Base-by-base conservation (phyloP, 2,888 invertebrate genomes). In the Rugalucina vietnamica region DNA sequence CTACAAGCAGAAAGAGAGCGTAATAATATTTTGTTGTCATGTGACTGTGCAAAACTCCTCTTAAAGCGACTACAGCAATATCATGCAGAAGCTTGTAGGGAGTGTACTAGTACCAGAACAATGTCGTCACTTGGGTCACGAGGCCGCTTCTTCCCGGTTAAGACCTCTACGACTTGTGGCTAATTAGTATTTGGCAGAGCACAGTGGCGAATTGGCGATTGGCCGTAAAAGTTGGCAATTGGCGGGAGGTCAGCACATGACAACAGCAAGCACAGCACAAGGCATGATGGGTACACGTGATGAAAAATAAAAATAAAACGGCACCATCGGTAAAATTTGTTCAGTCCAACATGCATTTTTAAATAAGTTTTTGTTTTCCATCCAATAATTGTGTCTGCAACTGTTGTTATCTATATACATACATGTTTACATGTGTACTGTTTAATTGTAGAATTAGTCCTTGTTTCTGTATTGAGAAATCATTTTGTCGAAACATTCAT, bases 101-200 rank as follows among this genome's bases (percentile, higher is more conserved):
- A 87, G 77, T 77, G 83, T 76, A 39, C 37, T 89, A 97, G 97
- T 98, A 98, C 98, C 98, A 98, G 98, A 97, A 98, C 96, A 96
- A 97, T 96, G 96, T 97, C 97, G 96, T 97, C 97, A 96, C 97
- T 97, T 95, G 96, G 96, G 96, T 97, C 97, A 95, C 97, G 97
- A 96, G 98, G 97, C 96, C 98, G 98, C 97, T 98, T 98, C 97
- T 98, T 98, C 97, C 97, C 98, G 96, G 97, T 96, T 97, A 98
- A 90, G 92, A 94, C 94, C 94, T 94, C 95, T 92, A 95, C 94
- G 93, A 94, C 93, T 94, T 93, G 95, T 92, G 94, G 94, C 94
- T 95, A 94, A 94, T 94, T 94, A 94, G 94, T 94, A 81, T 91
- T 93, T 92, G 93, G 93, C 80, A 92, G 83, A 72, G 72, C 72